A percentile compares a stretch with the other conserved stretches of the same genome.
Evolutionary conservation across 2,888 invertebrate genomes (phyloP).

Genomic region (Eupsilia transversa): DNA sequence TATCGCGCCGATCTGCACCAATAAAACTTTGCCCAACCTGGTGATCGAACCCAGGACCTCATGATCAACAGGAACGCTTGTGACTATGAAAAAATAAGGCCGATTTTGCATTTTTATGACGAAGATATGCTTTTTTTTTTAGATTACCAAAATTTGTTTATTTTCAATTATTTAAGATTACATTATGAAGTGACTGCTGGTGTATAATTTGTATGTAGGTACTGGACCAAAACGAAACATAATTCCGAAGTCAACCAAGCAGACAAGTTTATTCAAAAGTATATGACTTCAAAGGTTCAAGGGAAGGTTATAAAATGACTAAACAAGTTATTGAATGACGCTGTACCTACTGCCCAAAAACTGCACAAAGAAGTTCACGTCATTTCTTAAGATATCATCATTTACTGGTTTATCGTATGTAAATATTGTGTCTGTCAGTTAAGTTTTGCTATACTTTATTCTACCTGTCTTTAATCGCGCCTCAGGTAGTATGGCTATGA

Average conservation of each 20-base stretch:
- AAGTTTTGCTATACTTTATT: not conserved
- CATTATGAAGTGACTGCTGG: not conserved
- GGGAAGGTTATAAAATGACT: constrained; percentile 33
- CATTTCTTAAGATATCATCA: not conserved
- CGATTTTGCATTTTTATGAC: no score
- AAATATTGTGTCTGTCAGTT: not conserved
- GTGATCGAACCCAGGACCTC: no score
- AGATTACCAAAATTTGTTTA: no score
- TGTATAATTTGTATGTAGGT: constrained; percentile 34
- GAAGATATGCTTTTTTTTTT: no score
- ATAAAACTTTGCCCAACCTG: no score
- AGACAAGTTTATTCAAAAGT: constrained; percentile 49
- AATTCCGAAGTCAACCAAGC: constrained; percentile 54
- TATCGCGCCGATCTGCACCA: no score
- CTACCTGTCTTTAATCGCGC: no score
- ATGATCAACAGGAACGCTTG: no score
- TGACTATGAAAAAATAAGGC: no score
- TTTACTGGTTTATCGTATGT: not conserved
- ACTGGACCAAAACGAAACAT: constrained; percentile 46
- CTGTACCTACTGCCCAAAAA: not conserved
- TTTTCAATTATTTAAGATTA: not conserved
- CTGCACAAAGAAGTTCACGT: constrained; percentile 46
- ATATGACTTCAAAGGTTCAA: constrained; percentile 40
- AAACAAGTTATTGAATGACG: constrained; percentile 2
- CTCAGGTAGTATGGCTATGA: no score